Percentiles rank a stretch among this genome's conserved stretches.
Conservation (phyloP, 2,888 invertebrate species). For the Ormyrus rosae region DNA sequence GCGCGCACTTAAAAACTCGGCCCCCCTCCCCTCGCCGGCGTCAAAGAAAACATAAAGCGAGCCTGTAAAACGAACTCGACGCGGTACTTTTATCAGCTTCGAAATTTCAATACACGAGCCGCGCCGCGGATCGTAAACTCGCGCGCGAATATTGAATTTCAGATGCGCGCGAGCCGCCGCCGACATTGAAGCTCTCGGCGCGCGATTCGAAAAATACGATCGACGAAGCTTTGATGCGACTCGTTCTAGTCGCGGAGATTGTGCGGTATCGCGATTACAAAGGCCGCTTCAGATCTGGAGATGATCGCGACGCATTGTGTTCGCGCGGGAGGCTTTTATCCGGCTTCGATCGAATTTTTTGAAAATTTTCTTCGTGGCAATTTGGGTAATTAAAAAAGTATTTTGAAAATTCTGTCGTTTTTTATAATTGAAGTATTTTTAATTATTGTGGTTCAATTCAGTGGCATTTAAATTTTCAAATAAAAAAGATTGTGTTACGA, state of each 20-base stretch:
- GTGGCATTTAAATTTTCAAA: too few species aligned
- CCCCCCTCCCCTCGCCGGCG: background rate
- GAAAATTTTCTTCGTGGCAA: too few species aligned
- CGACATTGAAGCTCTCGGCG: too few species aligned
- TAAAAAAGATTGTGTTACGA: too few species aligned
- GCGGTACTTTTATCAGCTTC: background rate
- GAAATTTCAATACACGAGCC: background rate
- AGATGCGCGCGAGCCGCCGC: background rate
- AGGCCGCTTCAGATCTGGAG: background rate
- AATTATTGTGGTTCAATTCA: too few species aligned
- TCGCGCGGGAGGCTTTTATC: background rate
- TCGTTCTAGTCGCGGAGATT: background rate
- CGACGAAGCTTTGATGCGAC: background rate
- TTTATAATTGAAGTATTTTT: too few species aligned
- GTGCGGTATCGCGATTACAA: conserved; percentile 13
- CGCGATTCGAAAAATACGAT: conserved; percentile 13
- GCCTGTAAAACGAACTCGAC: too few species aligned
- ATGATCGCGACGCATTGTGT: too few species aligned
- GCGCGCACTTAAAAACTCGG: background rate
- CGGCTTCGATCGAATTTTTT: too few species aligned
- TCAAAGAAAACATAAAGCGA: too few species aligned
- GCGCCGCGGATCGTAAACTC: background rate
- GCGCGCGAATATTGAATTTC: conserved; percentile 11
- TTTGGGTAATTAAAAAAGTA: too few species aligned
- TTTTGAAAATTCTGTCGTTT: too few species aligned